phyloP scores from a whole-genome alignment of 2,888 invertebrate species.

The Diplazon laetatorius region DNA sequence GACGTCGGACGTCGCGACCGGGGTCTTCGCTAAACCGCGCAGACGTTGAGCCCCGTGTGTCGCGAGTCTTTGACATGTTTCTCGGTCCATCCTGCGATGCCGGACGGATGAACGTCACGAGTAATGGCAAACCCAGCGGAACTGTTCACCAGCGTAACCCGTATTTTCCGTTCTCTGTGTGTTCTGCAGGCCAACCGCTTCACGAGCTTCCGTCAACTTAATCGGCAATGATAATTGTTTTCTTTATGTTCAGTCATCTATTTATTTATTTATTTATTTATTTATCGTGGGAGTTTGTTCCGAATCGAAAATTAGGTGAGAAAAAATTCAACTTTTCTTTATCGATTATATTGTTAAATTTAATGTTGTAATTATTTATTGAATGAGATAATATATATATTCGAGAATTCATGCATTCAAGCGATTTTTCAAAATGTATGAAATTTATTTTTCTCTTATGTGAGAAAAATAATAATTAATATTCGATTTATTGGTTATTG shows the following conservation, averaged over 20 bases:
- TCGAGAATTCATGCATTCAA: no score
- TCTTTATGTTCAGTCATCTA: no score
- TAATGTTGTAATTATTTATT: background rate
- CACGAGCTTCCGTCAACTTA: no score
- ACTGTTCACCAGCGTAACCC: background rate
- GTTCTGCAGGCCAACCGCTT: background rate
- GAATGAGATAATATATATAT: no score
- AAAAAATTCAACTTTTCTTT: background rate
- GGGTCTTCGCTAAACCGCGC: constrained; percentile 41
- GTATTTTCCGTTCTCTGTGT: constrained; percentile 1
- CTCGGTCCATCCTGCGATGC: background rate
- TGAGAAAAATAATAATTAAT: no score
- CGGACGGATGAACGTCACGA: constrained; percentile 18
- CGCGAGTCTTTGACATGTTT: background rate
- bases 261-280: no score
- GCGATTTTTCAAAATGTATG: no score
- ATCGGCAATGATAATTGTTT: background rate
- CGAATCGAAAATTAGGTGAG: background rate
- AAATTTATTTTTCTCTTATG: no score
- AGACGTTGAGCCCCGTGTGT: background rate
- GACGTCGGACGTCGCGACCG: constrained; percentile 30
- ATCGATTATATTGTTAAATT: no score
- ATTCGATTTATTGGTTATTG: no score
- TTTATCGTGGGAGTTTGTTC: background rate
- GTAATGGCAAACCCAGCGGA: constrained; percentile 18